phyloP scores from a whole-genome alignment of 64 coral and sea anemone species.

The Acropora tenuis region DNA sequence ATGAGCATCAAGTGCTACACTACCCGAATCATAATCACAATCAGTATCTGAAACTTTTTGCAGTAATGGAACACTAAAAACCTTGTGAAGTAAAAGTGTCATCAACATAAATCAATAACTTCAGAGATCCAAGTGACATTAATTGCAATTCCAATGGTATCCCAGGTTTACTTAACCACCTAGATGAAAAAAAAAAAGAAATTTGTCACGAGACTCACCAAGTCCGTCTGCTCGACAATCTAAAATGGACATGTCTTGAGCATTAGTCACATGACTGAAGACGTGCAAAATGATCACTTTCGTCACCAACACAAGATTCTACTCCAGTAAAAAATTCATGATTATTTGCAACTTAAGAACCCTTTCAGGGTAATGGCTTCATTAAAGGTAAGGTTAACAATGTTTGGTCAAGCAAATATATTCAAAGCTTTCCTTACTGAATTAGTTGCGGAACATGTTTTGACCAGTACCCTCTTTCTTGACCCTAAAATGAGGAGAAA shows the following conservation, averaged over 20 bases:
- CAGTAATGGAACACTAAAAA: neutral
- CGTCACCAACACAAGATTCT: no score
- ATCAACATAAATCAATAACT: conserved; percentile 34
- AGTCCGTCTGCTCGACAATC: no score
- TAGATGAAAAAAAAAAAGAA: neutral
- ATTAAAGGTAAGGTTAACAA: no score
- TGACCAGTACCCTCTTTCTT: conserved; percentile 58
- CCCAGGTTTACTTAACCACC: conserved; percentile 60
- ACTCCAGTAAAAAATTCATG: no score
- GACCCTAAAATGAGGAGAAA: conserved; percentile 5
- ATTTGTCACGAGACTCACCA: neutral
- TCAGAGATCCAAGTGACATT: conserved; percentile 27
- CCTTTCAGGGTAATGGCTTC: no score
- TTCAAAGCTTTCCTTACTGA: neutral
- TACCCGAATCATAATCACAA: no score
- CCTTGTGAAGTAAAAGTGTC: conserved; percentile 46
- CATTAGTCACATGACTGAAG: no score
- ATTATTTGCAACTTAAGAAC: no score
- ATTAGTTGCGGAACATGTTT: conserved; percentile 52
- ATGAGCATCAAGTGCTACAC: no score
- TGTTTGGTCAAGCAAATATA: neutral
- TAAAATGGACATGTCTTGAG: no score
- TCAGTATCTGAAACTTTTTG: no score
- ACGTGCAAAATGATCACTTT: no score
- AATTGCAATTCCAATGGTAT: conserved; percentile 56